phyloP scores from a whole-genome alignment of 2,888 invertebrate genomes.

The Nipponacmea schrenckii region DNA sequence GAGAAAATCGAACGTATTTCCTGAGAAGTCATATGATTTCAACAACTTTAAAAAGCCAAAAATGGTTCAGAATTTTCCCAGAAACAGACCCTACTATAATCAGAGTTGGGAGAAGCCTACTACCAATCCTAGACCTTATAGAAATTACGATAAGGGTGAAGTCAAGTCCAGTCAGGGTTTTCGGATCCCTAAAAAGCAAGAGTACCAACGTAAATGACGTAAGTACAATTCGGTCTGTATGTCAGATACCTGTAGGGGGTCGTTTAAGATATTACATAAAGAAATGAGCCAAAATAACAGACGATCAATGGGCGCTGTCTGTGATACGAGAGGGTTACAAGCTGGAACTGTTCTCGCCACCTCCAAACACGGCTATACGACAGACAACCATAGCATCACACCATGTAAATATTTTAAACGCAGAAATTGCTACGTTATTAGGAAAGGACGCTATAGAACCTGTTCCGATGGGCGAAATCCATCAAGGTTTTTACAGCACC shows the following conservation, averaged over 20 bases:
- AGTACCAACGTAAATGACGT: too few relatives aligned
- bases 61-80: too few relatives aligned
- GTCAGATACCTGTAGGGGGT: conserved; percentile 31
- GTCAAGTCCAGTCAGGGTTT: too few relatives aligned
- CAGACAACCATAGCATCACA: conserved; percentile 14
- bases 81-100: too few relatives aligned
- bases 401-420: conserved; percentile 6
- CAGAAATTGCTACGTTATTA: conserved; percentile 23
- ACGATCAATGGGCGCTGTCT: conserved; percentile 28
- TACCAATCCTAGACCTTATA: not conserved
- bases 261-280: conserved; percentile 24
- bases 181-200: too few relatives aligned
- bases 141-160: too few relatives aligned
- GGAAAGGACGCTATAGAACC: conserved; percentile 27
- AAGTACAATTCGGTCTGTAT: not conserved
- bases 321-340: conserved; percentile 27
- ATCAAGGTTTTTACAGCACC: conserved; percentile 34
- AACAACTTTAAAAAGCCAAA: too few relatives aligned
- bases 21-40: too few relatives aligned
- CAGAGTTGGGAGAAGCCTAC: too few relatives aligned
- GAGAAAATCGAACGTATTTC: too few relatives aligned
- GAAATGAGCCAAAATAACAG: conserved; percentile 27
- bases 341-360: conserved; percentile 22
- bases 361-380: conserved; percentile 20
- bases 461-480: conserved; percentile 14